Conservation (phyloP, 2,888 invertebrate species). For the Synergus umbraculus region DNA sequence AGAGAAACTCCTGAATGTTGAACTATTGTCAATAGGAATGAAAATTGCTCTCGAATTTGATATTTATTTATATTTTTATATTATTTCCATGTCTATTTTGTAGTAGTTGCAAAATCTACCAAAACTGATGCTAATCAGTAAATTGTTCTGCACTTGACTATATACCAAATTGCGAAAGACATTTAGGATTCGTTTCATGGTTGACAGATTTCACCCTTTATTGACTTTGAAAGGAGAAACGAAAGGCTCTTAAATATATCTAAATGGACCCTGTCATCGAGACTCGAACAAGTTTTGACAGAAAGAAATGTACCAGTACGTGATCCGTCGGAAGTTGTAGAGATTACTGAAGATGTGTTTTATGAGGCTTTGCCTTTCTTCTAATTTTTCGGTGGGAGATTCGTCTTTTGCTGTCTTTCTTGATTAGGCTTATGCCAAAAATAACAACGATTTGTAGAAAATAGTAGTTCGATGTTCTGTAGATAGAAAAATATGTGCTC, state of each 20-base stretch:
- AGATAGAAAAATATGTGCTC: background rate
- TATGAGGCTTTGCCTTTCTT: background rate
- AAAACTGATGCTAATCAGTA: background rate
- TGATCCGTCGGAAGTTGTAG: slow-evolving; percentile 59
- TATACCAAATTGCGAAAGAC: background rate
- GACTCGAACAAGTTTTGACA: slow-evolving; percentile 40
- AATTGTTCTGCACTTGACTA: slow-evolving; percentile 7
- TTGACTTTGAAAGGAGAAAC: slow-evolving; percentile 63
- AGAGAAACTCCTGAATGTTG: slow-evolving; percentile 20
- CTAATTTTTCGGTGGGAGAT: background rate
- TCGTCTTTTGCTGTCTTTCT: background rate
- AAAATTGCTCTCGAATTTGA: background rate
- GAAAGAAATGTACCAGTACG: slow-evolving; percentile 52
- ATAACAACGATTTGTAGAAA: background rate
- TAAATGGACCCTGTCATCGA: slow-evolving; percentile 56
- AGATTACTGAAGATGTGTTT: slow-evolving; percentile 51
- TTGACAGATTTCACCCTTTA: slow-evolving; percentile 41
- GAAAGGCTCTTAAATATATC: slow-evolving; percentile 52
- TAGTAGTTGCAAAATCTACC: too few species aligned
- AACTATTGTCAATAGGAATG: slow-evolving; percentile 16
- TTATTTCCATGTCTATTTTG: background rate
- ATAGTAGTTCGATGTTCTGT: background rate
- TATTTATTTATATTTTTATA: background rate
- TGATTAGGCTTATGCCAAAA: background rate
- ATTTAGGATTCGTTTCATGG: slow-evolving; percentile 8